Base-by-base conservation (phyloP, 2,888 invertebrate species). In the Chloromyia formosa region DNA sequence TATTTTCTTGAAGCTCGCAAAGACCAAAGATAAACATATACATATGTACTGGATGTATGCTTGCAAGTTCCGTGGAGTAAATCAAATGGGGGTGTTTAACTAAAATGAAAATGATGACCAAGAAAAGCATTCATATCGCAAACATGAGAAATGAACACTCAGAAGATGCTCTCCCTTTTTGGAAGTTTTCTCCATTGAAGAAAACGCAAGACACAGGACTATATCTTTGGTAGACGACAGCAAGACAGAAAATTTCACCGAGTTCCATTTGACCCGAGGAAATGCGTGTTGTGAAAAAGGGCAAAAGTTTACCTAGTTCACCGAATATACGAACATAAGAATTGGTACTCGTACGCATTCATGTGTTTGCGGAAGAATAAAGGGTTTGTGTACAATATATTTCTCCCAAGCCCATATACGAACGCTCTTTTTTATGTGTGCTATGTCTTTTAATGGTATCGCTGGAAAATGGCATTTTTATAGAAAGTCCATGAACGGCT, bases 121-220 rank as follows among this genome's bases (percentile, higher is more conserved):
- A n/a, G 49, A 49, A 66, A 16, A 22, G 20, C 66, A 14, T 66
- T 45, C 45, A 45, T 66, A 49, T 49, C 66, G 66, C 22, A 66
- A 66, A 66, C 49, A 66, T 66, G 66, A 35, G 66, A 66, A 66
- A 66, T 49, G 66, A 66, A 45, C 45, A 20, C 20, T 45, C 45
- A 45, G 45, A 49, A 35, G 3, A 35, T 35, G 2, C 27, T 35
- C 27, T 2, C 7, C 27, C 27, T 35, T 35, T 35, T 35, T 2
- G 45, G 1, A 22, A 49, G 45, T 49, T 45, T 66, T n/a, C 35
- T 40, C 12, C 62, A 62, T 62, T 62, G 40, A 7, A 35, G 27
- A 35, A 35, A 62, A 12, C 49, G 3, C 12, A 49, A n/a, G 12
- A 12, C 49, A n/a, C 14, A 49, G 49, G 12, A 49, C 49, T 1